Evolutionary conservation across 2,113 vertebrate species (phyloP), one percentile per base, ranked within the genome.

Genomic region (Micronycteris hirsuta): DNA sequence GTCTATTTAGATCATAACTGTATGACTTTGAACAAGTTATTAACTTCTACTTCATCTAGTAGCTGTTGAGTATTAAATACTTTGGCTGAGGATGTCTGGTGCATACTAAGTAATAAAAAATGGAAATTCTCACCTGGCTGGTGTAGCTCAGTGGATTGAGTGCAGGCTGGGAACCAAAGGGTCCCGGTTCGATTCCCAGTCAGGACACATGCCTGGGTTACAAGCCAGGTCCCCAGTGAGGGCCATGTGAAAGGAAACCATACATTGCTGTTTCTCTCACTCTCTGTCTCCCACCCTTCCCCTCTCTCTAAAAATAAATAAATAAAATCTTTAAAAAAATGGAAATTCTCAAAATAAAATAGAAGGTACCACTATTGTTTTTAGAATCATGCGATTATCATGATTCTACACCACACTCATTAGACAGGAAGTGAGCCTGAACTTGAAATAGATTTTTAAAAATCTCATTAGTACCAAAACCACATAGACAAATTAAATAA

Each of bases 351-450:
- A 92, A 89, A 88, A 67, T 52, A 86, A 90, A 88, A 87, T 54
- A 71, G 83, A 68, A 52, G 38, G 43, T 68, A 58, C 71, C 24
- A 43, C 70, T 49, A 22, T 65, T 85, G 58, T 61, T 88, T 81
- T 95, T 68, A 92, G 45, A 41, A 43, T 76, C 58, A 71, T 26
- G 1, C 28, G 70, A 49, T 22, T 81, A 43, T 77, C 71, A 67
- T 47, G 41, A 96, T n/a, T n/a, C n/a, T 93, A 38, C 0, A 0
- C 12, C 28, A 47, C 41, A 26, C 43, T 77, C 28, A 47, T 56
- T 89, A 68, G n/a, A 95, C 26, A 95, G 38, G 45, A 94, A 84
- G 78, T 56, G n/a, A 82, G 38, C 24, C 63, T 95, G 24, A 86
- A 87, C 43, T 92, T 92, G n/a, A 95, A 91, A 77, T 31, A 84